Evolutionary conservation across 2,888 invertebrate species (phyloP).

Genomic region (Nycteola revayana): DNA sequence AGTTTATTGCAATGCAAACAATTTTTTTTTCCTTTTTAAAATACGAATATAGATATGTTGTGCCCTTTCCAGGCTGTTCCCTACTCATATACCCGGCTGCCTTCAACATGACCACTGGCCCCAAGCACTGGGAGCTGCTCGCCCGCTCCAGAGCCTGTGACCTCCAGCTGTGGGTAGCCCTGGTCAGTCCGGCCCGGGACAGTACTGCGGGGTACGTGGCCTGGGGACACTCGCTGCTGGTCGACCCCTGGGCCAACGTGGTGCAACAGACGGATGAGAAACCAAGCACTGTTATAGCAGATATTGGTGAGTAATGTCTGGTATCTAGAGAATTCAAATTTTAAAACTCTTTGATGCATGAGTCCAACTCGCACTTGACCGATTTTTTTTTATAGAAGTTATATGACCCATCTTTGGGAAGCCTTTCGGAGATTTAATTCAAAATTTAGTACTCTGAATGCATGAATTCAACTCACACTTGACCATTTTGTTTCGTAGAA

Average conservation of each 20-base stretch:
- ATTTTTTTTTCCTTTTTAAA: too few species aligned
- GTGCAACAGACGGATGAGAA: constrained; percentile 85
- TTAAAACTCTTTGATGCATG: too few species aligned
- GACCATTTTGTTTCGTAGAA: too few species aligned
- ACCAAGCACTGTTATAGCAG: constrained; percentile 87
- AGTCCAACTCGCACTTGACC: too few species aligned
- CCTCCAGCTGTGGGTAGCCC: constrained; percentile 93
- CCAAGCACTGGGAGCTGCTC: constrained; percentile 95
- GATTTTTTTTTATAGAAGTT: too few species aligned
- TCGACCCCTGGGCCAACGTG: constrained; percentile 93
- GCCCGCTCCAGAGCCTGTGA: constrained; percentile 92
- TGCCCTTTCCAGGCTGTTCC: constrained; percentile 89
- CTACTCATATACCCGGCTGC: constrained; percentile 96
- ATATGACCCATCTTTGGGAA: too few species aligned
- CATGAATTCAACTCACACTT: too few species aligned
- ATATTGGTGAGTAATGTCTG: constrained; percentile 89
- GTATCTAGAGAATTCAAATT: too few species aligned
- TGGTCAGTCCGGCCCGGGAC: constrained; percentile 92
- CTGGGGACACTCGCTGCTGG: constrained; percentile 93
- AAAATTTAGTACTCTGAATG: too few species aligned
- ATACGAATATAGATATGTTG: too few species aligned
- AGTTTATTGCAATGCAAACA: too few species aligned
- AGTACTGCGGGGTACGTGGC: constrained; percentile 88
- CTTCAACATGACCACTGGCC: constrained; percentile 98
- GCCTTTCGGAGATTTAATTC: too few species aligned